These are phyloP conservation scores for Scartelaos histophorus DNA, from an alignment of 2,113 vertebrate genomes.

Conservation along the genomic window DNA sequence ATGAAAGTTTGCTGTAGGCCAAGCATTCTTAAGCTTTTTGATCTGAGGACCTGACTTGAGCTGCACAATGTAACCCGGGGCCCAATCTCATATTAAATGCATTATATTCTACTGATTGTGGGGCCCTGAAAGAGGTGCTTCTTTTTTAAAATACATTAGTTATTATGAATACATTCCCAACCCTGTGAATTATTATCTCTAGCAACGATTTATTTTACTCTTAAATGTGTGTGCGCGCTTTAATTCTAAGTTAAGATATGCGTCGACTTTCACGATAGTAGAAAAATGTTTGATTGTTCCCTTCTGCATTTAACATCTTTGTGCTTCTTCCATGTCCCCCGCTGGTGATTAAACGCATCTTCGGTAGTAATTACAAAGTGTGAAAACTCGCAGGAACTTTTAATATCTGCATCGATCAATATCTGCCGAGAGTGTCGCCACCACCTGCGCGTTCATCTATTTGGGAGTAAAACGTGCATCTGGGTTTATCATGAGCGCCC, in stretches of 20 bases:
- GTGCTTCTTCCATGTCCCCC: background rate
- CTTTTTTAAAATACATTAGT: background rate
- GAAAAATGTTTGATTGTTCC: background rate
- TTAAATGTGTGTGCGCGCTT: too few relatives aligned
- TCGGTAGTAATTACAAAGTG: background rate
- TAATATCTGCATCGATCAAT: slow-evolving; percentile 1
- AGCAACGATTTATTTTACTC: too few relatives aligned
- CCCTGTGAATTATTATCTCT: too few relatives aligned
- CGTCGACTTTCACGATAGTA: background rate
- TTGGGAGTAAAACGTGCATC: background rate
- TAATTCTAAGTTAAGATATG: too few relatives aligned
- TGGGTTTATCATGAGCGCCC: slow-evolving; percentile 3
- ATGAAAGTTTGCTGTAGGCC: background rate
- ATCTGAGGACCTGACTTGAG: too few relatives aligned
- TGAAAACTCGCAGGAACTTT: background rate
- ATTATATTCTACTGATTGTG: too few relatives aligned
- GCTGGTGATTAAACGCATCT: background rate
- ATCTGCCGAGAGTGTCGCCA: background rate
- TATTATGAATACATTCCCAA: background rate
- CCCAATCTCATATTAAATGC: too few relatives aligned
- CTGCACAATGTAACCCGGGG: too few relatives aligned
- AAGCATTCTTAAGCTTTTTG: too few relatives aligned
- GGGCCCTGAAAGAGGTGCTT: too few relatives aligned
- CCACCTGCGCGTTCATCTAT: slow-evolving; percentile 1
- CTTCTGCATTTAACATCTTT: background rate